Percentiles rank a stretch among this genome's conserved stretches.
Conservation (phyloP, 1,140 invertebrate species). For the Dreissena polymorpha region DNA sequence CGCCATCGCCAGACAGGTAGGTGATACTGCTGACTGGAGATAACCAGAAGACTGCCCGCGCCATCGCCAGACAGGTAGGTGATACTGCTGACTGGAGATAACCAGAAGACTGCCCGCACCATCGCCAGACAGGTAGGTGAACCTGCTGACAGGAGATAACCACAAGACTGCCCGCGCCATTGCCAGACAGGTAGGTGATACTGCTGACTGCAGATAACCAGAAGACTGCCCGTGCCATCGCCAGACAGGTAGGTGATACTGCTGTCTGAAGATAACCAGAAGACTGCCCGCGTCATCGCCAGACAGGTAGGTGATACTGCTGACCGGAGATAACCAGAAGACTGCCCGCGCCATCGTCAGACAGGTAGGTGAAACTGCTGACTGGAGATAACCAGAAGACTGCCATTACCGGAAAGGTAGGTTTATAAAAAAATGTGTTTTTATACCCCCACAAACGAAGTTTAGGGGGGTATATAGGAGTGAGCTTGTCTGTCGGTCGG, state of each 20-base stretch:
- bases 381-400: too few relatives aligned
- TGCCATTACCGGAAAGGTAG: too few relatives aligned
- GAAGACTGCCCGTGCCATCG: conserved; percentile 97
- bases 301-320: too few relatives aligned
- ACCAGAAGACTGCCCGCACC: conserved; percentile 95
- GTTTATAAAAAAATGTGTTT: too few relatives aligned
- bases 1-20: too few relatives aligned
- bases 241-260: conserved; percentile 86
- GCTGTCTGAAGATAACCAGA: too few relatives aligned
- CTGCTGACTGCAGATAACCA: conserved; percentile 98
- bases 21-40: conserved; percentile 98
- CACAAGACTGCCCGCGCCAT: conserved; percentile 97
- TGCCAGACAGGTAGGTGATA: conserved; percentile 95
- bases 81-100: conserved; percentile 98
- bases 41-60: conserved; percentile 96
- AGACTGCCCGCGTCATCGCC: too few relatives aligned
- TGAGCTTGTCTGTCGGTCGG: too few relatives aligned
- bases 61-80: too few relatives aligned
- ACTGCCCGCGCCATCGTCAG: conserved; percentile 96
- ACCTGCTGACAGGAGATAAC: conserved; percentile 96
- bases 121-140: conserved; percentile 97
- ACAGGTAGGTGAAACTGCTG: conserved; percentile 86
- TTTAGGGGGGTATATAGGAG: too few relatives aligned
- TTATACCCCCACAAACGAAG: too few relatives aligned
- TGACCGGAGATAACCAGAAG: conserved; percentile 98